phyloP scores from a whole-genome alignment of 37 sponge, comb jelly and placozoan genomes.

The Haliclona indistincta region DNA sequence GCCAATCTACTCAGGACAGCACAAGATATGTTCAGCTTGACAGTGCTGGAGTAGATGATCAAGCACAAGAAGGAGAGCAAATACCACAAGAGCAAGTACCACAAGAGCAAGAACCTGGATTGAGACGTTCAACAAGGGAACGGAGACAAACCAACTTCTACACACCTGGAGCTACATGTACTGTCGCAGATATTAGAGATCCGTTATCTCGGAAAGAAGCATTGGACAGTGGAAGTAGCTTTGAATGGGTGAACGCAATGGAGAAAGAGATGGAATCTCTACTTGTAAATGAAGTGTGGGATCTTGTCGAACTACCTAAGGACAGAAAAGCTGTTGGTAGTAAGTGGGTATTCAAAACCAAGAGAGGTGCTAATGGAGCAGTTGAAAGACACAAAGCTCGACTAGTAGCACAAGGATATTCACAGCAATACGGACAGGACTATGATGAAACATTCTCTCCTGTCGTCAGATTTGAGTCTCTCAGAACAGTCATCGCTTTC shows the following conservation, averaged over 20 bases:
- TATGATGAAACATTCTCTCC: slow-evolving; percentile 46
- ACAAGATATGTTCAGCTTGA: not conserved
- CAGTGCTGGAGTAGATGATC: not conserved
- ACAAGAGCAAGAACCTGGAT: not conserved
- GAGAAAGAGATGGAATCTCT: slow-evolving; percentile 52
- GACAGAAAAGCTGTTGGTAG: slow-evolving; percentile 36
- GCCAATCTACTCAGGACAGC: not conserved
- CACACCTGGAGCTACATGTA: slow-evolving; percentile 3
- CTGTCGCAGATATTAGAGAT: not conserved
- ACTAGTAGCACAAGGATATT: slow-evolving; percentile 44
- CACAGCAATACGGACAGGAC: slow-evolving; percentile 28
- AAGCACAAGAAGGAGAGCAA: not conserved
- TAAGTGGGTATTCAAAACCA: slow-evolving; percentile 50
- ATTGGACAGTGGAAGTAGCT: slow-evolving; percentile 10
- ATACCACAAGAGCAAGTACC: slow-evolving; percentile 8
- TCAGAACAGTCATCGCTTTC: slow-evolving; percentile 24
- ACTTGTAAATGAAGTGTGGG: slow-evolving; percentile 40
- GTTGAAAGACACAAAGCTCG: slow-evolving; percentile 31
- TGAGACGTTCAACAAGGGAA: slow-evolving; percentile 13
- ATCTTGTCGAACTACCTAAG: slow-evolving; percentile 28
- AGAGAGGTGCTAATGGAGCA: slow-evolving; percentile 20
- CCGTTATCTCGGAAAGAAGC: slow-evolving; percentile 32
- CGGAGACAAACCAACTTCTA: slow-evolving; percentile 29
- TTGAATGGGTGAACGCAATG: slow-evolving; percentile 44
- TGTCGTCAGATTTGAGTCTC: slow-evolving; percentile 33